phyloP scores from a whole-genome alignment of 2,888 invertebrate genomes.

The Scaptomyza flava region DNA sequence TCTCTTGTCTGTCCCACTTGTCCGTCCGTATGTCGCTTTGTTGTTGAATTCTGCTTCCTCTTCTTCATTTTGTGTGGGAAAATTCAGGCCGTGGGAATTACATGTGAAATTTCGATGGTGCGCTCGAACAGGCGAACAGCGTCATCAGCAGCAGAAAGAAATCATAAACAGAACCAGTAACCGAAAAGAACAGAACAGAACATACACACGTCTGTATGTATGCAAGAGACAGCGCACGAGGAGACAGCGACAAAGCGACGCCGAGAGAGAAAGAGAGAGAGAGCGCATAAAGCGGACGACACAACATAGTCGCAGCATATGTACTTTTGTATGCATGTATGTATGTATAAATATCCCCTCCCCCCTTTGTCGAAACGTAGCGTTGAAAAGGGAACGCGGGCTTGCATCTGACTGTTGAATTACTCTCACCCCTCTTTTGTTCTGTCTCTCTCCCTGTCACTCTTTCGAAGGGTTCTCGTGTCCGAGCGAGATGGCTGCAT shows the following conservation, averaged over 20 bases:
- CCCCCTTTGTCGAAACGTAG: slow-evolving; percentile 13
- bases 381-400: background rate
- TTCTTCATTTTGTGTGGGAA: slow-evolving; percentile 82
- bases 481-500: slow-evolving; percentile 28
- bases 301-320: slow-evolving; percentile 48
- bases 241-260: slow-evolving; percentile 12
- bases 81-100: slow-evolving; percentile 85
- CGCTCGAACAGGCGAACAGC: slow-evolving; percentile 83
- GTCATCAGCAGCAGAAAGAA: slow-evolving; percentile 60
- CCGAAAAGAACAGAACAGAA: slow-evolving; percentile 32
- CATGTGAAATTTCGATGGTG: slow-evolving; percentile 85
- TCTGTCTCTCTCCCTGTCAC: background rate
- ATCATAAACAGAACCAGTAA: slow-evolving; percentile 43
- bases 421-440: slow-evolving; percentile 9
- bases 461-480: slow-evolving; percentile 22
- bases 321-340: slow-evolving; percentile 9
- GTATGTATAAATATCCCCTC: slow-evolving; percentile 15
- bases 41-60: slow-evolving; percentile 70
- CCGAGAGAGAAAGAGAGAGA: background rate
- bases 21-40: slow-evolving; percentile 64
- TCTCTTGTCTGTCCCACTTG: slow-evolving; percentile 58
- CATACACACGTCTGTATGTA: slow-evolving; percentile 23
- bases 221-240: slow-evolving; percentile 26
- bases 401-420: background rate
- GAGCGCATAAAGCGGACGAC: slow-evolving; percentile 16